Evolutionary conservation across 2,888 invertebrate genomes (phyloP), one percentile per base, ranked within the genome.

Genomic region (Trichopoda pennipes): DNA sequence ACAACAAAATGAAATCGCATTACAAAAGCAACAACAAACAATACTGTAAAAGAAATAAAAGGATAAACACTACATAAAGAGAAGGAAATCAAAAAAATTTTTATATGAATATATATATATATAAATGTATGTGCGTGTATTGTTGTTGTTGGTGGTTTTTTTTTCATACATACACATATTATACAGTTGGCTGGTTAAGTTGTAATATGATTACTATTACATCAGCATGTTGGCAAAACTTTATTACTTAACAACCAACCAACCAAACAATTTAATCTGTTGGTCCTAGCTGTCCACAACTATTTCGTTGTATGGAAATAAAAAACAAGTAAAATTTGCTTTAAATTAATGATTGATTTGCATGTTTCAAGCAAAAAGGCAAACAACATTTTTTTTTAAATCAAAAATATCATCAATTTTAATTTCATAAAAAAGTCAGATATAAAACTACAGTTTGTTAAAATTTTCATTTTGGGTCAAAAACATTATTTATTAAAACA

Each of bases 131-230:
- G 47, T 49, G 8, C n/a, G n/a, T n/a, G n/a, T n/a, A n/a, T n/a
- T n/a, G n/a, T n/a, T n/a, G n/a, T n/a, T n/a, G n/a, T n/a, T n/a
- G n/a, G n/a, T n/a, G 1, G 7, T 2, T 49, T 49, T 49, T 17
- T 28, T 4, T 28, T 28, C 6, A 28, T 28, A n/a, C n/a, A n/a
- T n/a, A n/a, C n/a, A n/a, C n/a, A 28, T 28, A 2, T 3, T 73
- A 19, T 44, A 35, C 35, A 42, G 23, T 58, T 21, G 51, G 56
- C 47, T 68, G 74, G 61, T 21, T 76, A 58, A 77, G 44, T 58
- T 69, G 75, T 82, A 79, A 79, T 70, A 61, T 83, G 80, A 78
- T 80, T 75, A 68, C 82, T 82, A 75, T 84, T 84, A 84, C 84
- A 84, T 84, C 82, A 84, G 84, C 78, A 60, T 47, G 66, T 49